Percentiles rank a stretch among this genome's conserved stretches.
These are phyloP conservation scores for Cryptoprocta ferox DNA, from an alignment of 2,797 vertebrate species.

Conservation along the genomic window DNA sequence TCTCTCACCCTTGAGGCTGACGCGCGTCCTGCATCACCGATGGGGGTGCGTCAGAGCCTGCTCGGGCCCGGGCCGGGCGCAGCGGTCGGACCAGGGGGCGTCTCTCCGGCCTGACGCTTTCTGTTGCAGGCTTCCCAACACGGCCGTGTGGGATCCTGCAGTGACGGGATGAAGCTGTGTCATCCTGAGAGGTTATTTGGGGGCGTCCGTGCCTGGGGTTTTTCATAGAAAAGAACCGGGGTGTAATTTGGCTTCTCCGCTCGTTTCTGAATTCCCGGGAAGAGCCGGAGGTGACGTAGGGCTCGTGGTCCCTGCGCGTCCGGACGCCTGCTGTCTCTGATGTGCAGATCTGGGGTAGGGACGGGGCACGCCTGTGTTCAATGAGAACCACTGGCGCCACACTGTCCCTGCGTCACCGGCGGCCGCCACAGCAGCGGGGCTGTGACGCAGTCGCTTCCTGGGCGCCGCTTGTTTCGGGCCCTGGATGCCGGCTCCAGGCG, in stretches of 20 bases:
- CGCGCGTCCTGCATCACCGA: fast-evolving
- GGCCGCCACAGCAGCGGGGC: fast-evolving
- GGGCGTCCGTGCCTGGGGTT: not conserved
- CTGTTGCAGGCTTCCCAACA: not conserved
- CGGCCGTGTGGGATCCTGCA: fast-evolving
- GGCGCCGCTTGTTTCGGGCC: not conserved
- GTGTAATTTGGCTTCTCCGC: not conserved
- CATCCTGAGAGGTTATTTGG: not conserved
- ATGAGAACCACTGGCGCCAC: not conserved
- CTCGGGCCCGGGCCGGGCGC: not conserved
- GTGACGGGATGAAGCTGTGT: not conserved
- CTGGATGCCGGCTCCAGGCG: too few relatives aligned
- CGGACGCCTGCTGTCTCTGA: not conserved
- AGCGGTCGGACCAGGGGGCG: fast-evolving
- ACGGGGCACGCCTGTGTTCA: not conserved
- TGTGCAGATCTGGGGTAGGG: not conserved
- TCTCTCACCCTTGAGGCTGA: not conserved
- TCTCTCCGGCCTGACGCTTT: not conserved
- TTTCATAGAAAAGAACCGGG: not conserved
- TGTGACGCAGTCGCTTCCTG: fast-evolving
- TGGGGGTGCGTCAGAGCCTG: not conserved
- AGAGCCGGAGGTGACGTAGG: not conserved
- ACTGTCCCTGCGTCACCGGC: fast-evolving
- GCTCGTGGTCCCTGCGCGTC: not conserved
- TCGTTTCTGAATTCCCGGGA: not conserved